These are phyloP conservation scores for Ormyrus thymus DNA, from an alignment of 2,888 invertebrate genomes.

Conservation along the genomic window DNA sequence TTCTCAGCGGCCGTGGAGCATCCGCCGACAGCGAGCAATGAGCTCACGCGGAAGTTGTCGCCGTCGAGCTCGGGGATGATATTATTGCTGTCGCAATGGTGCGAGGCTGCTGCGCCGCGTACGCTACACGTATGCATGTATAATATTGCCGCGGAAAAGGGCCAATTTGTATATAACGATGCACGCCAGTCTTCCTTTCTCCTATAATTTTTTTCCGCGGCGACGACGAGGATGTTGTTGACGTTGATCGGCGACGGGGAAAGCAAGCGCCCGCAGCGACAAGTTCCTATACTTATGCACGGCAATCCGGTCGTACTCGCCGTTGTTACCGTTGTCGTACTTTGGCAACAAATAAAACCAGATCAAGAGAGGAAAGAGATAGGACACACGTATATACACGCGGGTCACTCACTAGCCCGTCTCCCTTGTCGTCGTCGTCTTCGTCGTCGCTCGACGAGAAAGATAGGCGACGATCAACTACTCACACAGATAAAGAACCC, in stretches of 20 bases:
- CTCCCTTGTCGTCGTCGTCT: not conserved
- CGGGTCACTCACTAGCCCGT: not conserved
- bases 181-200: too few relatives aligned
- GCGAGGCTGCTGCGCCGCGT: slow-evolving; percentile 12
- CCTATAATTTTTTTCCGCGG: not conserved
- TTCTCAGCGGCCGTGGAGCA: not conserved
- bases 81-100: not conserved
- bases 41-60: not conserved
- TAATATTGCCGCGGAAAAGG: not conserved
- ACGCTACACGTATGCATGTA: slow-evolving; percentile 28
- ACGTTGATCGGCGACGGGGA: not conserved
- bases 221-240: not conserved
- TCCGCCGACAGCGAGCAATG: slow-evolving; percentile 1
- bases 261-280: not conserved
- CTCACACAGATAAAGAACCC: slow-evolving; percentile 3
- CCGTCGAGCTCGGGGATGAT: not conserved
- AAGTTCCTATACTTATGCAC: too few relatives aligned
- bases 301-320: too few relatives aligned
- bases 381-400: not conserved
- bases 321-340: too few relatives aligned
- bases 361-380: not conserved
- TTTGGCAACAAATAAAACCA: too few relatives aligned
- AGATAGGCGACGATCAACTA: not conserved
- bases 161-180: not conserved
- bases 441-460: not conserved